These are phyloP conservation scores for Smutsia gigantea DNA, from an alignment of 2,797 vertebrate species.

Conservation along the genomic window DNA sequence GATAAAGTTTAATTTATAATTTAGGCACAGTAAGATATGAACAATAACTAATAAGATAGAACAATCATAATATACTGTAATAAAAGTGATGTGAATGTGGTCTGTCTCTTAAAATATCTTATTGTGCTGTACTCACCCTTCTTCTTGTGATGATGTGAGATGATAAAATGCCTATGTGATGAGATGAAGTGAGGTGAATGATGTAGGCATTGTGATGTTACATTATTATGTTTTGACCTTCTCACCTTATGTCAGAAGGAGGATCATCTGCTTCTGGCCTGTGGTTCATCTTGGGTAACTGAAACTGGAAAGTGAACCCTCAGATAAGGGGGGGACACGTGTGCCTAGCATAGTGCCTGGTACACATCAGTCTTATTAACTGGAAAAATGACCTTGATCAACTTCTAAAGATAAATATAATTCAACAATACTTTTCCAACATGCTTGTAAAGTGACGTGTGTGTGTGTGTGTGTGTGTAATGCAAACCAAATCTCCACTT, in stretches of 20 bases:
- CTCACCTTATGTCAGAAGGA: neutral
- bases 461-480: no score
- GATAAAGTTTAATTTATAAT: neutral
- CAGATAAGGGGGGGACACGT: neutral
- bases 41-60: neutral
- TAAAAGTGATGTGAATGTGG: neutral
- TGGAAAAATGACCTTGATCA: neutral
- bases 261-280: neutral
- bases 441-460: neutral
- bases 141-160: neutral
- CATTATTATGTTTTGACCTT: no score
- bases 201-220: neutral
- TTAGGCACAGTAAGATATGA: neutral
- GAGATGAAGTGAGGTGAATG: neutral
- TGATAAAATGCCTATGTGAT: neutral
- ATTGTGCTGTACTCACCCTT: neutral
- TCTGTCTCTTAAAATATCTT: neutral
- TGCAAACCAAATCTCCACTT: conserved; percentile 13
- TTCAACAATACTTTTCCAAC: neutral
- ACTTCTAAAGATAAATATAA: neutral
- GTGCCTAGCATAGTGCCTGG: neutral
- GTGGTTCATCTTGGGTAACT: neutral
- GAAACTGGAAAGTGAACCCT: neutral
- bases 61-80: neutral
- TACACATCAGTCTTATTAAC: neutral